Percentiles rank a stretch among this genome's conserved stretches.
phyloP scores from a whole-genome alignment of 2,888 invertebrate genomes.

The Entomobrya proxima region DNA sequence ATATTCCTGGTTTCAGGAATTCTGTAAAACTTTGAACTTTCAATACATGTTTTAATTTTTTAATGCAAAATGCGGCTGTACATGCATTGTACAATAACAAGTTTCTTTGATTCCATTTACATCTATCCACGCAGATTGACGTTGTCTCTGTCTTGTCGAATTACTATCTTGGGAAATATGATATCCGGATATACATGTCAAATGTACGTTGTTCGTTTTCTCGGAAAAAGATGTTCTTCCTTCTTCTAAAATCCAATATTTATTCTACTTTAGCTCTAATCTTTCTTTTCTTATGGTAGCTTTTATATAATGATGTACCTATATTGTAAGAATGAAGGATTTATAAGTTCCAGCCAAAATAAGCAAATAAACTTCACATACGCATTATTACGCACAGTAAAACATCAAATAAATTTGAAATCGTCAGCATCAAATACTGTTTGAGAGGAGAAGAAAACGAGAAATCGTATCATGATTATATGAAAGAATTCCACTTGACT shows the following conservation, averaged over 20 bases:
- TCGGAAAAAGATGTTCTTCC: background rate
- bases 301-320: background rate
- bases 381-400: background rate
- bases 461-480: background rate
- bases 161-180: background rate
- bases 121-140: no score
- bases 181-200: background rate
- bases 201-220: background rate
- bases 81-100: no score
- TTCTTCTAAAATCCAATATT: no score
- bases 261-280: background rate
- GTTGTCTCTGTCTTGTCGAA: background rate
- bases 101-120: no score
- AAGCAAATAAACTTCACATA: background rate
- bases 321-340: background rate
- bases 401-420: background rate
- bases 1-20: no score
- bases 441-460: background rate
- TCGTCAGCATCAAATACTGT: constrained; percentile 1
- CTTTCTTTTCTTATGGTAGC: no score
- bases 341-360: background rate
- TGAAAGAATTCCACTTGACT: background rate
- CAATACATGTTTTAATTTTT: no score
- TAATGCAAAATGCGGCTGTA: no score
- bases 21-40: no score